phyloP scores from a whole-genome alignment of 92 coral and sea anemone genomes.

The Chrysogorgia sp. region DNA sequence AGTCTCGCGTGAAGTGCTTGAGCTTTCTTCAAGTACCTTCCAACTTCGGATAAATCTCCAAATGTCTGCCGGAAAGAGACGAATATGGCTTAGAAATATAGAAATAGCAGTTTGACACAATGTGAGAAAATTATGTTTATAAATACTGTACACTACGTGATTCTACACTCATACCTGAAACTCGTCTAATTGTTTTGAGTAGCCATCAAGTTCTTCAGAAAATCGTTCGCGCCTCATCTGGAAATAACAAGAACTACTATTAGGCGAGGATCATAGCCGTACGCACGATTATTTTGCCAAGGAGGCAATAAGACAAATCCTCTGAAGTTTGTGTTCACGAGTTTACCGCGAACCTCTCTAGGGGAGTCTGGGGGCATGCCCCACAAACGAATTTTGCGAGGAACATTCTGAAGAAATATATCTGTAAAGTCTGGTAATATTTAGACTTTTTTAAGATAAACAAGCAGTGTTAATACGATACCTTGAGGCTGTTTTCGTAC shows the following conservation, averaged over 20 bases:
- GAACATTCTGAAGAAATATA: too few species aligned
- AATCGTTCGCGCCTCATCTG: conserved; percentile 99
- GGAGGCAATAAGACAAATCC: too few species aligned
- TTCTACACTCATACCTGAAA: conserved; percentile 53
- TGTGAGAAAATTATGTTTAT: too few species aligned
- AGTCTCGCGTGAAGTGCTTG: conserved; percentile 90
- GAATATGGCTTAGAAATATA: not conserved
- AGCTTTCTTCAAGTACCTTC: conserved; percentile 90
- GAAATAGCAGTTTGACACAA: too few species aligned
- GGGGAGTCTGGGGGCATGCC: too few species aligned
- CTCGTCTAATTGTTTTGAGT: conserved; percentile 91
- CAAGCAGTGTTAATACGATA: conserved; percentile 5
- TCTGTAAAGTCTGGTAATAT: too few species aligned
- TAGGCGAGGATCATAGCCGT: not conserved
- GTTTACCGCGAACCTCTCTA: too few species aligned
- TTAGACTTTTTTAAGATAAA: too few species aligned
- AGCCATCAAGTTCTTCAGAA: conserved; percentile 93
- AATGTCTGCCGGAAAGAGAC: conserved; percentile 43
- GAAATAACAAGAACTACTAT: not conserved
- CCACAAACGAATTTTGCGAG: too few species aligned
- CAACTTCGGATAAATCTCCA: conserved; percentile 96
- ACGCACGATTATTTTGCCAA: too few species aligned
- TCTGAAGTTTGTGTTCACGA: too few species aligned
- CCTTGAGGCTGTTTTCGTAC: conserved; percentile 98
- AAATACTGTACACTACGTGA: too few species aligned